These are phyloP conservation scores for Callithrix jacchus DNA, from an alignment of 2,113 vertebrate genomes.

Conservation along the genomic window DNA sequence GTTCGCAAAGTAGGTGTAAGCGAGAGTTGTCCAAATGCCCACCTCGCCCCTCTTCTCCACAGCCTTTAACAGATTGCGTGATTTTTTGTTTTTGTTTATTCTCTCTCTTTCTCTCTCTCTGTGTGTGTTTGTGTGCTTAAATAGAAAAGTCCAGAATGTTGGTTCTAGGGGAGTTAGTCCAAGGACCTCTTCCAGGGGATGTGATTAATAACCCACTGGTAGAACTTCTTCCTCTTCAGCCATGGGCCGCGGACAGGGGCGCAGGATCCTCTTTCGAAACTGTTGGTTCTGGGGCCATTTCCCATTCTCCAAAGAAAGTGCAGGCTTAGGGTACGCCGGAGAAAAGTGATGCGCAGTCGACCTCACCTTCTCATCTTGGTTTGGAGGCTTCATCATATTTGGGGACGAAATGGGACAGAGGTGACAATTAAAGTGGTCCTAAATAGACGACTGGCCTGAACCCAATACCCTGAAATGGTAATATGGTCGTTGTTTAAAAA, in stretches of 20 bases:
- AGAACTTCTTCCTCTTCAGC: not conserved
- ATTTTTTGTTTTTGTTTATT: too few species aligned
- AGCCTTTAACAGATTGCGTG: not conserved
- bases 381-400: slow-evolving; percentile 71
- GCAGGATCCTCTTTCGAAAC: not conserved
- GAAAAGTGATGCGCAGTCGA: not conserved
- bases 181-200: not conserved
- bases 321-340: not conserved
- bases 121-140: too few species aligned
- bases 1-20: not conserved
- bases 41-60: not conserved
- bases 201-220: not conserved
- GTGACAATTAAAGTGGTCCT: slow-evolving; percentile 74
- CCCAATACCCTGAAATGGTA: slow-evolving; percentile 87
- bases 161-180: not conserved
- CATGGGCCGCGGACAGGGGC: too few species aligned
- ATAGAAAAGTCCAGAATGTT: not conserved
- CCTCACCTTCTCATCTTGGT: slow-evolving; percentile 49
- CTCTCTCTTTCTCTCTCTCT: too few species aligned
- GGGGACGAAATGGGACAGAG: slow-evolving; percentile 19
- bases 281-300: slow-evolving; percentile 1
- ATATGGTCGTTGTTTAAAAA: slow-evolving; percentile 86
- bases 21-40: not conserved
- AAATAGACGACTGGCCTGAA: slow-evolving; percentile 82
- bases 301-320: slow-evolving; percentile 5